phyloP scores from a whole-genome alignment of 2,888 invertebrate species.

The Anticlea derivata region DNA sequence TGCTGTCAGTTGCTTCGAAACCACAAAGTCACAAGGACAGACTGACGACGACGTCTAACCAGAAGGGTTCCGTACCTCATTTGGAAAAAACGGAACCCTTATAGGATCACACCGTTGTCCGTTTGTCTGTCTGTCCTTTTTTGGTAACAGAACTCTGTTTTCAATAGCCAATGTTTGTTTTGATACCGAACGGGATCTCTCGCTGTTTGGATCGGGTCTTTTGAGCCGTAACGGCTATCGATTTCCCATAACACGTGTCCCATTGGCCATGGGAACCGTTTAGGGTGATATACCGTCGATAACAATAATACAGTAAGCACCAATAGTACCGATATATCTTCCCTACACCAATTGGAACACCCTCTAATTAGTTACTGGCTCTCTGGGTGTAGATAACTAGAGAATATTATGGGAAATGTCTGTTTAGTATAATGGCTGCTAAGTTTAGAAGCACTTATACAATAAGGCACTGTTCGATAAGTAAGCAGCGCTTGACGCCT shows the following conservation, averaged over 20 bases:
- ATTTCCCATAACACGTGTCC: conserved; percentile 51
- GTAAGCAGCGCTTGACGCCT: conserved; percentile 21
- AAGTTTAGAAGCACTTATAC: conserved; percentile 27
- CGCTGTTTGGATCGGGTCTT: conserved; percentile 12
- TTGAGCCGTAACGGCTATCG: conserved; percentile 41
- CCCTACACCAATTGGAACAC: conserved; percentile 48
- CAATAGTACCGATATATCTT: conserved; percentile 71
- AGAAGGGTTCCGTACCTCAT: no score
- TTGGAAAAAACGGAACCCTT: no score
- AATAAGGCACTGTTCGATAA: conserved; percentile 26
- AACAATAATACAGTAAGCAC: conserved; percentile 13
- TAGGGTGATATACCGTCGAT: conserved; percentile 63
- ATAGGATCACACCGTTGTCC: no score
- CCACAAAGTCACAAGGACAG: no score
- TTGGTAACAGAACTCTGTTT: no score
- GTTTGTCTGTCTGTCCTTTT: no score
- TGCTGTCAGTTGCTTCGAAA: no score
- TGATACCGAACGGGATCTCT: not conserved
- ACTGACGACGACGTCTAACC: no score
- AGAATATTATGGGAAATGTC: conserved; percentile 23
- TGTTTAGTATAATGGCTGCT: conserved; percentile 27
- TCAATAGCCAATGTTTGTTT: conserved; percentile 13
- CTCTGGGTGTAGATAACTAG: conserved; percentile 19
- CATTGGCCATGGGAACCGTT: conserved; percentile 67
- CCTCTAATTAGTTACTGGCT: conserved; percentile 31